Conservation (phyloP, 2,113 vertebrate genomes). For the Meles meles region DNA sequence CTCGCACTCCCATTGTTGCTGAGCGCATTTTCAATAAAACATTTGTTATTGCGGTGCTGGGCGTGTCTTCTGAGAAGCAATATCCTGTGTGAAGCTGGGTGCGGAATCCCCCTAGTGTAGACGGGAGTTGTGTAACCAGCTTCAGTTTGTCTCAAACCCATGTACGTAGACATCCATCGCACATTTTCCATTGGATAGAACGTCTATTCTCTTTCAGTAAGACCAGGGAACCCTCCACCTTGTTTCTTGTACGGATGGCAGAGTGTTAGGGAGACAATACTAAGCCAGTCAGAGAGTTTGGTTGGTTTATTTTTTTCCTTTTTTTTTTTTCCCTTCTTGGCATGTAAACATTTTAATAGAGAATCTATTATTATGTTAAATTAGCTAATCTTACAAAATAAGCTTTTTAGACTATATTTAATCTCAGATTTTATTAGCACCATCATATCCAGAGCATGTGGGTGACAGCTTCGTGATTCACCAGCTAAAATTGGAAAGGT, state of each 20-base stretch:
- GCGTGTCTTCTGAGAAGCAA: conserved; percentile 70
- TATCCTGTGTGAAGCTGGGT: conserved; percentile 75
- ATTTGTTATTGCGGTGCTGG: conserved; percentile 65
- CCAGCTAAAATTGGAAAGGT: conserved; percentile 56
- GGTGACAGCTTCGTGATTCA: conserved; percentile 56
- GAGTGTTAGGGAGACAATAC: not conserved
- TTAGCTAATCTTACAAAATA: conserved; percentile 51
- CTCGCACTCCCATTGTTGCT: conserved; percentile 65
- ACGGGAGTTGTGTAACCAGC: conserved; percentile 43
- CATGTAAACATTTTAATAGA: conserved; percentile 8
- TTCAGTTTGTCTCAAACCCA: conserved; percentile 48
- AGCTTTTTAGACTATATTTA: conserved; percentile 54
- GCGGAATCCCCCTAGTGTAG: conserved; percentile 46
- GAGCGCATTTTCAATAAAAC: conserved; percentile 60
- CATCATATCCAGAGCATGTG: not conserved
- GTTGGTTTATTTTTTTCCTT: not conserved
- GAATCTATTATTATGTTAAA: conserved; percentile 51
- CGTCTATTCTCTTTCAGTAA: conserved; percentile 23
- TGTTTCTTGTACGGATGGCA: conserved; percentile 10
- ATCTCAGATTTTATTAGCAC: conserved; percentile 41
- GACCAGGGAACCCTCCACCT: conserved; percentile 47
- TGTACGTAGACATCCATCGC: conserved; percentile 18
- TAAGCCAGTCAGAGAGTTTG: not conserved
- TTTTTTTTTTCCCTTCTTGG: not conserved
- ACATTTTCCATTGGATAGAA: not conserved